Percentiles rank a stretch among this genome's conserved stretches.
Conservation (phyloP, 2,797 vertebrate species). For the Sebastes steindachneri region DNA sequence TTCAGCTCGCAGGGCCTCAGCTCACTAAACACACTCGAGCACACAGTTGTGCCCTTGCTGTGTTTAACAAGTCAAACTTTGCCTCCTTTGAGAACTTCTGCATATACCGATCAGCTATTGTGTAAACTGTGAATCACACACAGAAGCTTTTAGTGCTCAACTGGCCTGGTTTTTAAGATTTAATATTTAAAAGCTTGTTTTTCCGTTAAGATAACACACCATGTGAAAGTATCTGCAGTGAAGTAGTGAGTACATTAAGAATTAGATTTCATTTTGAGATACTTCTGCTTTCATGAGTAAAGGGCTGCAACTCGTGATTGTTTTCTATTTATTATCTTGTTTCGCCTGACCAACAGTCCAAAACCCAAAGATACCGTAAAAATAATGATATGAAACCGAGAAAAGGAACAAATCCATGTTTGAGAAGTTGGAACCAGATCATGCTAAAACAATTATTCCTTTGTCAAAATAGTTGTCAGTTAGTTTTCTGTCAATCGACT, state of each 20-base stretch:
- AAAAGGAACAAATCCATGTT: neutral
- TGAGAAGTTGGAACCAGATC: neutral
- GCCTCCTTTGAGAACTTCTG: constrained; percentile 17
- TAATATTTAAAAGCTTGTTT: constrained; percentile 18
- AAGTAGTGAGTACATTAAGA: neutral
- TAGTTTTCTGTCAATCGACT: neutral
- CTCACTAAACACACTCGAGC: constrained; percentile 45
- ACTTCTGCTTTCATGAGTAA: neutral
- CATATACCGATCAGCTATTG: constrained; percentile 15
- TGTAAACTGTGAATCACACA: constrained; percentile 1
- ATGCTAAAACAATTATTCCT: neutral
- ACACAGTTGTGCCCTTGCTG: constrained; percentile 13
- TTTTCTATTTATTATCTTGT: neutral
- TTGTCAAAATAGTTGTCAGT: neutral
- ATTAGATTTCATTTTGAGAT: neutral
- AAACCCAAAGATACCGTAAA: neutral
- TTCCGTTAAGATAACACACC: neutral
- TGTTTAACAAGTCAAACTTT: constrained; percentile 45
- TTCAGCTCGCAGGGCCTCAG: constrained; percentile 47
- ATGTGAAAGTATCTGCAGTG: neutral
- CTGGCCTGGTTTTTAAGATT: constrained; percentile 3
- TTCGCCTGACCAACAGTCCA: too few species aligned
- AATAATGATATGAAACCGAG: neutral
- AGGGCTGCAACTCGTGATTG: neutral
- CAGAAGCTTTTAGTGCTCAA: constrained; percentile 14